Percentiles rank a stretch among this genome's conserved stretches.
phyloP scores from a whole-genome alignment of 2,888 invertebrate species.

The Neoitamus cyanurus region DNA sequence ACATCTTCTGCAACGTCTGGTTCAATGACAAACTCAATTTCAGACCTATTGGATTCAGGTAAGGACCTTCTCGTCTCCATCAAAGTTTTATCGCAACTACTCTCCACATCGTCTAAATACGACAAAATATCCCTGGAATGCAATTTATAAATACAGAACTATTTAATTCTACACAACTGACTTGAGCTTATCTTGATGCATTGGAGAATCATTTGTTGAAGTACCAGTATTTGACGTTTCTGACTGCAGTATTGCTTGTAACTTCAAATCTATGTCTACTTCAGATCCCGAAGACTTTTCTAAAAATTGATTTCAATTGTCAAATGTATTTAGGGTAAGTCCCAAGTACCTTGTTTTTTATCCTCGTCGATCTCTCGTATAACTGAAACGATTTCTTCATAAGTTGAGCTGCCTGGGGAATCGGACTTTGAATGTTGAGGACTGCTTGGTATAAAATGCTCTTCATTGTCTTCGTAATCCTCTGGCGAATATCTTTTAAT shows the following conservation, averaged over 20 bases:
- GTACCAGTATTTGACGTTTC: neutral
- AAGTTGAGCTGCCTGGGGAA: conserved; percentile 63
- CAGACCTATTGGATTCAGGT: conserved; percentile 63
- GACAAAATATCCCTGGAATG: conserved; percentile 62
- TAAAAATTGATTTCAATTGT: neutral
- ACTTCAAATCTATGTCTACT: conserved; percentile 40
- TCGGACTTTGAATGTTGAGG: conserved; percentile 61
- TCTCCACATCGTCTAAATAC: conserved; percentile 65
- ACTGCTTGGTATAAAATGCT: conserved; percentile 40
- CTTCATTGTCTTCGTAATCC: conserved; percentile 28
- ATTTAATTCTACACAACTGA: conserved; percentile 21
- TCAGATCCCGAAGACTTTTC: neutral
- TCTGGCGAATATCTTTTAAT: neutral
- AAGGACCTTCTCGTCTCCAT: conserved; percentile 63
- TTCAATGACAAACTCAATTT: conserved; percentile 65
- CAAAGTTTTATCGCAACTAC: conserved; percentile 64
- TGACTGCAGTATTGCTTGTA: conserved; percentile 29
- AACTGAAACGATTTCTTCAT: conserved; percentile 66
- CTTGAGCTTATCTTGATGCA: conserved; percentile 52
- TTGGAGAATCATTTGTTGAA: neutral
- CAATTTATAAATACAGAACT: neutral
- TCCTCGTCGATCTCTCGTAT: conserved; percentile 66
- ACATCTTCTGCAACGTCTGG: conserved; percentile 66
- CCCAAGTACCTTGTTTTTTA: conserved; percentile 60
- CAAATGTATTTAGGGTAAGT: neutral